Conservation (phyloP, 2,888 invertebrate species). For the Pollenia angustigena region DNA sequence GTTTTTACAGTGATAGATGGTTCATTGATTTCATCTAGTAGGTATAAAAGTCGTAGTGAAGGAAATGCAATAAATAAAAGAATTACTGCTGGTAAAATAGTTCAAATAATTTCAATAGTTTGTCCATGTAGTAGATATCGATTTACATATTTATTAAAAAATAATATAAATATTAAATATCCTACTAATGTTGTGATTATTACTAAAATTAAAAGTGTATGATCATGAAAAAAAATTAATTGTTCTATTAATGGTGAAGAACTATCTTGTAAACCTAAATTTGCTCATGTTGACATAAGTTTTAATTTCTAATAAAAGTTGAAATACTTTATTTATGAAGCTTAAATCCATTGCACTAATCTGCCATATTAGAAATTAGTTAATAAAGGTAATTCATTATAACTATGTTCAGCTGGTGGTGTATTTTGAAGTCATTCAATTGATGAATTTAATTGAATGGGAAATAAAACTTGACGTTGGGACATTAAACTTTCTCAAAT, state of each 20-base stretch:
- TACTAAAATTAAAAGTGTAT: conserved; percentile 86
- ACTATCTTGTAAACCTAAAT: conserved; percentile 86
- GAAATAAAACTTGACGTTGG: conserved; percentile 85
- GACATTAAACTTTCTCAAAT: conserved; percentile 87
- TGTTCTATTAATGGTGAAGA: conserved; percentile 88
- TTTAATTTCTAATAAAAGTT: conserved; percentile 87
- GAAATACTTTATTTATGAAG: conserved; percentile 87
- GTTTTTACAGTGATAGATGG: conserved; percentile 86
- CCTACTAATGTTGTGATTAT: conserved; percentile 87
- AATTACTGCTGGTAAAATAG: conserved; percentile 86
- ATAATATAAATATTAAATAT: conserved; percentile 86
- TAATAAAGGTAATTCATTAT: conserved; percentile 86
- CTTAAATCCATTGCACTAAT: conserved; percentile 88
- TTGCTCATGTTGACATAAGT: conserved; percentile 86
- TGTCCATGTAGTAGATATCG: conserved; percentile 84
- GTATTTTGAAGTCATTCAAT: conserved; percentile 87
- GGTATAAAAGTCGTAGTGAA: conserved; percentile 86
- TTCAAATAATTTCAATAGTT: conserved; percentile 88
- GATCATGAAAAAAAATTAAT: conserved; percentile 88
- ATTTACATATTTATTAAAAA: conserved; percentile 86
- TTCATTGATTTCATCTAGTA: conserved; percentile 87
- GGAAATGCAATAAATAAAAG: conserved; percentile 88
- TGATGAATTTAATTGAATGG: conserved; percentile 85
- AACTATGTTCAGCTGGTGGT: conserved; percentile 87
- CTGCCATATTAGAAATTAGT: conserved; percentile 87